phyloP scores from a whole-genome alignment of 2,113 vertebrate species.

The Cricetomys ansorgei region DNA sequence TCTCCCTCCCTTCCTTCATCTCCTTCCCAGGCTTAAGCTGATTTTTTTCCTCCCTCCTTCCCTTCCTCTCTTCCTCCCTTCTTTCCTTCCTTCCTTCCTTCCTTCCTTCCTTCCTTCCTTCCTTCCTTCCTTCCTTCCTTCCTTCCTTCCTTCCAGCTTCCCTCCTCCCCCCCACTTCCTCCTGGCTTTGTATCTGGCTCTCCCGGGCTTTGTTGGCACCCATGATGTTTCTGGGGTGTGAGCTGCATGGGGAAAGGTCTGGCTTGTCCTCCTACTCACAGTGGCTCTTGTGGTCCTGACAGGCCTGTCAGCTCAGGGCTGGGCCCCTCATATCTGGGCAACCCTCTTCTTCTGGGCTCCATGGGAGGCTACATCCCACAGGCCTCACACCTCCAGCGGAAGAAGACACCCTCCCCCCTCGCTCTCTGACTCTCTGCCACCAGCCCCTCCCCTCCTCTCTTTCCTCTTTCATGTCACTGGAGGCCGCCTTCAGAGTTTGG shows the following conservation, averaged over 20 bases:
- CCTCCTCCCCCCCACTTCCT: fast-evolving
- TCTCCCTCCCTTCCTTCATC: not conserved
- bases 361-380: not conserved
- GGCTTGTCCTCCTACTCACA: fast-evolving
- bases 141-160: too few relatives aligned
- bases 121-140: fast-evolving
- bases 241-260: fast-evolving
- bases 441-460: not conserved
- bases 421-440: not conserved
- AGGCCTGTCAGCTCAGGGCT: too few relatives aligned
- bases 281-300: too few relatives aligned
- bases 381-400: not conserved
- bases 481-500: not conserved
- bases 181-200: not conserved
- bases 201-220: not conserved
- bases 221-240: too few relatives aligned
- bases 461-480: not conserved
- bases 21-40: too few relatives aligned
- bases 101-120: fast-evolving
- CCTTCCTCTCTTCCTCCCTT: fast-evolving
- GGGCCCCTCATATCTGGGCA: not conserved
- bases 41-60: not conserved
- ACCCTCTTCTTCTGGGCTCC: not conserved
- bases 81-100: too few relatives aligned
- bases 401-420: not conserved